Evolutionary conservation across 2,797 vertebrate genomes (phyloP).

Genomic region (Rhinatrema bivittatum): DNA sequence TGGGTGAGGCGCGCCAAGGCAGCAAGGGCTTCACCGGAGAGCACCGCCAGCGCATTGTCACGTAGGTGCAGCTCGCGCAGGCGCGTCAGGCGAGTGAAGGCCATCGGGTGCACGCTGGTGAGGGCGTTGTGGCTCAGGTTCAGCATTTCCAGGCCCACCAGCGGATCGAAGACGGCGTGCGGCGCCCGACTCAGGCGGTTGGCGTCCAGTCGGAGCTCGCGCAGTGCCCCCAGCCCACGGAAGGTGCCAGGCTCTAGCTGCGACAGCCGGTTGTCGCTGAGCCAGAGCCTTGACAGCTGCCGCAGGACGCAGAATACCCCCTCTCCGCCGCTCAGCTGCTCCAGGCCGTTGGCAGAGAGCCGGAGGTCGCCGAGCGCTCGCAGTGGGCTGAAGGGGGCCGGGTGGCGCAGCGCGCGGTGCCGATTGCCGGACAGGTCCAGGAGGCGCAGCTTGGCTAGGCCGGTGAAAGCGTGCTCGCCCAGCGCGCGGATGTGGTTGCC

Average conservation of each 20-base stretch:
- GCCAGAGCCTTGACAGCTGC: slow-evolving; percentile 69
- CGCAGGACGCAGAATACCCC: slow-evolving; percentile 77
- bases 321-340: slow-evolving; percentile 54
- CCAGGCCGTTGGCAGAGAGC: slow-evolving; percentile 78
- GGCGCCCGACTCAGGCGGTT: slow-evolving; percentile 77
- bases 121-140: slow-evolving; percentile 80
- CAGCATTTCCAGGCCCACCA: slow-evolving; percentile 71
- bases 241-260: slow-evolving; percentile 67
- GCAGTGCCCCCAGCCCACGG: slow-evolving; percentile 66
- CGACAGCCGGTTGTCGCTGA: slow-evolving; percentile 76
- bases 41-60: slow-evolving; percentile 71
- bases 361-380: slow-evolving; percentile 72
- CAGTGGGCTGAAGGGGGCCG: slow-evolving; percentile 68
- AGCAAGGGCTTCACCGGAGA: slow-evolving; percentile 70
- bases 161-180: slow-evolving; percentile 66
- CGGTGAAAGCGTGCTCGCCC: slow-evolving; percentile 73
- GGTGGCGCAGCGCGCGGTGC: slow-evolving; percentile 68
- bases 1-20: slow-evolving; percentile 71
- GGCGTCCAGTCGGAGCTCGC: slow-evolving; percentile 74
- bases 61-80: slow-evolving; percentile 79
- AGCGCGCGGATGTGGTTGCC: slow-evolving; percentile 80
- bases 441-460: slow-evolving; percentile 77
- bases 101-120: slow-evolving; percentile 52
- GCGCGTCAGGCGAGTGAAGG: slow-evolving; percentile 61
- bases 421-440: slow-evolving; percentile 84